Evolutionary conservation across 2,113 vertebrate species (phyloP).

Genomic region (Hypanus sabinus): DNA sequence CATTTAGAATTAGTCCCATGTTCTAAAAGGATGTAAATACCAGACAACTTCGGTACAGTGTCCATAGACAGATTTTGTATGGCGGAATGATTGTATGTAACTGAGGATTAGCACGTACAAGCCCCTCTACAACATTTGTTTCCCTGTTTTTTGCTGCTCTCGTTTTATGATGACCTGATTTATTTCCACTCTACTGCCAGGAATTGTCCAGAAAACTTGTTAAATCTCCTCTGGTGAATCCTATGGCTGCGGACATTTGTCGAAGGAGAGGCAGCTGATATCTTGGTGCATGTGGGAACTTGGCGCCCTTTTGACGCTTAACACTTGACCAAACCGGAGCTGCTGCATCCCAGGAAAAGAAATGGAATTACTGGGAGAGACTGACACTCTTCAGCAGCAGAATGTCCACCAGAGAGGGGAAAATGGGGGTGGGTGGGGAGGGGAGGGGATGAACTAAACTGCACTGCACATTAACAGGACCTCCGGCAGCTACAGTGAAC

Average conservation of each 20-base stretch:
- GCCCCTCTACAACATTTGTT: conserved; percentile 54
- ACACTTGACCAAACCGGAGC: conserved; percentile 32
- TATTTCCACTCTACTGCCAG: conserved; percentile 89
- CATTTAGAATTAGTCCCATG: conserved; percentile 52
- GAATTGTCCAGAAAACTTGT: conserved; percentile 98
- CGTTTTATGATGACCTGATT: conserved; percentile 68
- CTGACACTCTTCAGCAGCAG: conserved; percentile 32
- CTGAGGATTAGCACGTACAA: conserved; percentile 62
- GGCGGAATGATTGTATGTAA: conserved; percentile 64
- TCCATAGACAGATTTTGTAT: conserved; percentile 59
- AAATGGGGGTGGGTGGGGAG: not conserved
- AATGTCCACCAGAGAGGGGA: conserved; percentile 11
- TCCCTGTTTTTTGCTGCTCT: conserved; percentile 51
- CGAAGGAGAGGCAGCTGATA: conserved; percentile 69
- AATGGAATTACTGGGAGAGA: conserved; percentile 22
- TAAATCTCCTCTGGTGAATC: conserved; percentile 55
- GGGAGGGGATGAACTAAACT: not conserved
- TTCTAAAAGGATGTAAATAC: conserved; percentile 61
- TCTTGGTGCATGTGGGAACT: conserved; percentile 43
- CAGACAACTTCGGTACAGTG: conserved; percentile 57
- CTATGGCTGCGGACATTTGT: conserved; percentile 70
- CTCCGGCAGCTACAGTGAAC: conserved; percentile 28
- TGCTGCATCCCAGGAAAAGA: conserved; percentile 29
- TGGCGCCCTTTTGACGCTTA: conserved; percentile 36
- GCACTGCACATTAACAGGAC: not conserved